Evolutionary conservation across 1,140 invertebrate species (phyloP), one percentile per base, ranked within the genome.

Genomic region (Xylocopa sonorina): DNA sequence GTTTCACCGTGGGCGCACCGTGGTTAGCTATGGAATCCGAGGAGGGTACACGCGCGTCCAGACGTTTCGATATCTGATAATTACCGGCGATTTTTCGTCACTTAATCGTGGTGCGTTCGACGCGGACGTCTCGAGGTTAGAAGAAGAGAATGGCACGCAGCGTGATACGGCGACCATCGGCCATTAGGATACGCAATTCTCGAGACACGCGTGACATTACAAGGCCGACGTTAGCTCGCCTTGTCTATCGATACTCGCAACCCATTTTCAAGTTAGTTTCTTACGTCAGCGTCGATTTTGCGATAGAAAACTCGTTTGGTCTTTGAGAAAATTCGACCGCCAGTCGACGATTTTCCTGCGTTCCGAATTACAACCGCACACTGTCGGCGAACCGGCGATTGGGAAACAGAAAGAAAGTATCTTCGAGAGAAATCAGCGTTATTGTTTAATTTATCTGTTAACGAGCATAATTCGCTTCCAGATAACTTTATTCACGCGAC

Each of bases 181-280:
- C 50, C 16, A 51, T 41, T n/a, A 12, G 48, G 66, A 67, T 57
- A 67, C 74, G 51, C 38, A 57, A 76, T 57, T 57, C 43, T 55
- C 29, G 51, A 66, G 51, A 46, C 43, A 76, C 51, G 63, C 63
- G 63, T 57, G 63, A 68, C 74, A 34, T 68, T 76, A 67, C 74
- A 76, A 76, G 74, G 74, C 51, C 51, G 32, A 43, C 21, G 7
- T 18, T n/a, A 29, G 60, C 50, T 16, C 24, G 43, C 38, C 67
- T 41, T 27, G 46, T 24, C n/a, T 69, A 29, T 4, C 27, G 34
- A 24, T 55, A 43, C 62, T 53, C 34, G 32, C 38, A 43, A 46
- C 48, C 68, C 51, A 57, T 74, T 74, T 74, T 63, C 57, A 18
- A 51, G 58, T 74, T 41, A 27, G 7, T 34, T 74, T 0, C 32